A percentile compares a stretch with the other conserved stretches of the same genome.
Conservation (phyloP, 2,113 vertebrate species). For the Thamnaconus septentrionalis region DNA sequence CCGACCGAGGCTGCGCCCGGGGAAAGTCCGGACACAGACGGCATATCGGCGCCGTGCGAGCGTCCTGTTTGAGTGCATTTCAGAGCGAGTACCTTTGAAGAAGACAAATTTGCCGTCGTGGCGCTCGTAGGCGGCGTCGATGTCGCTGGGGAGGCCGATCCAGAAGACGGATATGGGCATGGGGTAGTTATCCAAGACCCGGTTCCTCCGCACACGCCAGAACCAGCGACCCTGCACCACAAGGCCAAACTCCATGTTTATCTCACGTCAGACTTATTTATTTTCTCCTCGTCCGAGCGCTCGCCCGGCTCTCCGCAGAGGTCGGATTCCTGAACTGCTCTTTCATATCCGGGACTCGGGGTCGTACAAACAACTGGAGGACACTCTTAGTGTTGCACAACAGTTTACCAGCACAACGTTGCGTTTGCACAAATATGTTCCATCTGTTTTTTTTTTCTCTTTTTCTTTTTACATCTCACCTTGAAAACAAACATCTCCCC, state of each 20-base stretch:
- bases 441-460: too few relatives aligned
- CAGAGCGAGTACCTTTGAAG: conserved; percentile 81
- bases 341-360: background rate
- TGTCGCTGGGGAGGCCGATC: conserved; percentile 87
- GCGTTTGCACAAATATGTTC: background rate
- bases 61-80: too few relatives aligned
- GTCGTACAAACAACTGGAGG: background rate
- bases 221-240: conserved; percentile 88
- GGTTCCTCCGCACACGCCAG: conserved; percentile 93
- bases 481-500: conserved; percentile 82
- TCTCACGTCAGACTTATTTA: too few relatives aligned
- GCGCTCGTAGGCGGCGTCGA: conserved; percentile 91
- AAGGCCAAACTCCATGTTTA: background rate
- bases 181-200: conserved; percentile 92
- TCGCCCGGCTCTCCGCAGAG: background rate
- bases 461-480: conserved; percentile 51
- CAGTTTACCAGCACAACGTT: background rate
- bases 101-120: conserved; percentile 94
- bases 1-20: too few relatives aligned
- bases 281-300: too few relatives aligned
- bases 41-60: too few relatives aligned
- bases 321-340: background rate
- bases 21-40: too few relatives aligned
- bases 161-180: conserved; percentile 96
- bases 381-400: background rate